A percentile compares a stretch with the other conserved stretches of the same genome.
Evolutionary conservation across 2,888 invertebrate genomes (phyloP).

Genomic region (Euzetes globulus): DNA sequence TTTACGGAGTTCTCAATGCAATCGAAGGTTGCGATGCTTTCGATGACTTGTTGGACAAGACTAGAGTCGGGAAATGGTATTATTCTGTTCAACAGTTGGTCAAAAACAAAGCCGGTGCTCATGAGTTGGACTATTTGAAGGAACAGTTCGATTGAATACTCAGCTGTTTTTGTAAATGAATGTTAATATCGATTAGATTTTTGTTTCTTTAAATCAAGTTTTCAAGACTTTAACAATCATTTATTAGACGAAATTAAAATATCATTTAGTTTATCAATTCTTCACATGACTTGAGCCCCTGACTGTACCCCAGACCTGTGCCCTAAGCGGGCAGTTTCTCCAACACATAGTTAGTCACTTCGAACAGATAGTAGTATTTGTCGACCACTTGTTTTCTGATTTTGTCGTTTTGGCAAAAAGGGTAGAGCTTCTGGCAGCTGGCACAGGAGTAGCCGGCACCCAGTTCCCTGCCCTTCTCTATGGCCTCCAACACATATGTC

Average conservation of each 20-base stretch:
- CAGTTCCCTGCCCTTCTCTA: constrained; percentile 32
- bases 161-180: not conserved
- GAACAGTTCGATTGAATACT: not conserved
- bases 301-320: not conserved
- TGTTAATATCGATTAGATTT: not conserved
- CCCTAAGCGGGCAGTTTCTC: constrained; percentile 32
- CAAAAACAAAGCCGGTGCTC: constrained; percentile 15
- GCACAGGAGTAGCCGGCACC: constrained; percentile 29
- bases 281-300: not conserved
- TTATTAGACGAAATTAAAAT: not conserved
- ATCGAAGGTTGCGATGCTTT: constrained; percentile 90
- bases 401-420: constrained; percentile 27
- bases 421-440: constrained; percentile 22
- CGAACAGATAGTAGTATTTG: constrained; percentile 33
- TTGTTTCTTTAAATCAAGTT: not conserved
- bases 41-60: constrained; percentile 64
- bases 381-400: constrained; percentile 26
- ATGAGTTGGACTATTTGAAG: constrained; percentile 9
- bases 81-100: constrained; percentile 57
- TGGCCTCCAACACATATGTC: constrained; percentile 32
- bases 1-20: constrained; percentile 80
- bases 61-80: constrained; percentile 72
- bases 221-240: not conserved
- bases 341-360: constrained; percentile 35
- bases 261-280: not conserved